Evolutionary conservation across 2,797 vertebrate genomes (phyloP).

Genomic region (Myoxocephalus aenaeus): DNA sequence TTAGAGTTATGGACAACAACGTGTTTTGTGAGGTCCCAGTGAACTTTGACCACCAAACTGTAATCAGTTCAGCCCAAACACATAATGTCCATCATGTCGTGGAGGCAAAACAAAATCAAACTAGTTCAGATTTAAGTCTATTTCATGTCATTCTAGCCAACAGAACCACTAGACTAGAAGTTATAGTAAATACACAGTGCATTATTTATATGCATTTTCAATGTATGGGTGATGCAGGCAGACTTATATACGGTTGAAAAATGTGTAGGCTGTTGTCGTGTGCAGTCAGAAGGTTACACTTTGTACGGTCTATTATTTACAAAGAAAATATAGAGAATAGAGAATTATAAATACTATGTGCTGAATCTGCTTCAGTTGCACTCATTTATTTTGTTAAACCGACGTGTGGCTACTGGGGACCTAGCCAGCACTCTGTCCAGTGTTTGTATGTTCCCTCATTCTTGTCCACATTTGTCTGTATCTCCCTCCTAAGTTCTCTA

Average conservation of each 20-base stretch:
- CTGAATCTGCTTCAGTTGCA: background rate
- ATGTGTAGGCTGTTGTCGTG: background rate
- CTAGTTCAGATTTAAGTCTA: background rate
- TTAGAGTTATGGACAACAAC: too few species aligned
- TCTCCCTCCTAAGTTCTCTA: background rate
- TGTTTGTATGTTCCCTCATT: background rate
- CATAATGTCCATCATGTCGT: background rate
- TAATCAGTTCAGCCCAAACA: background rate
- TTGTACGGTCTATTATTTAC: constrained; percentile 12
- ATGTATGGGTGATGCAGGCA: background rate
- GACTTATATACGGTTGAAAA: background rate
- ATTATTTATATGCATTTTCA: constrained; percentile 3
- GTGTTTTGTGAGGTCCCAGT: too few species aligned
- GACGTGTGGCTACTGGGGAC: too few species aligned
- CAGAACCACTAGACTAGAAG: background rate
- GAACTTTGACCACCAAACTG: too few species aligned
- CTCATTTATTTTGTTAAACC: background rate
- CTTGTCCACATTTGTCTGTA: background rate
- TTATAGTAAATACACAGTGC: background rate
- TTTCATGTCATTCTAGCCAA: background rate
- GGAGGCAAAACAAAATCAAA: background rate
- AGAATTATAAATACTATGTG: background rate
- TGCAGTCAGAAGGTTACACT: constrained; percentile 1
- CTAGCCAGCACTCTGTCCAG: too few species aligned
- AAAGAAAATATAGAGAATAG: background rate